Evolutionary conservation across 2,797 vertebrate genomes (phyloP).

Genomic region (Saguinus oedipus): DNA sequence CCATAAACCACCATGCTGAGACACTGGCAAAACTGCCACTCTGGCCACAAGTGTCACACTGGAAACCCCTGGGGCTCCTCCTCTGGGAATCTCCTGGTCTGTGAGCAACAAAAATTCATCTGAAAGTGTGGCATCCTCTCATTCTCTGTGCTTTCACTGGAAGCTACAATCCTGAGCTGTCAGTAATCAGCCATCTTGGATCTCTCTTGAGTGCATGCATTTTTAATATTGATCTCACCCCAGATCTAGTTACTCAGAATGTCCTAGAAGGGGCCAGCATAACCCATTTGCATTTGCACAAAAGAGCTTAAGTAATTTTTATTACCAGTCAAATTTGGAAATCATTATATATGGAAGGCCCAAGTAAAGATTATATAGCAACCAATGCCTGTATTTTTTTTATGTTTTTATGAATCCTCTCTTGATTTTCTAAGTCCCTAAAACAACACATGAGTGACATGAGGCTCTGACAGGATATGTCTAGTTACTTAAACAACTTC

Average conservation of each 20-base stretch:
- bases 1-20: no score
- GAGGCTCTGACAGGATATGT: not conserved
- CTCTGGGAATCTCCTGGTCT: no score
- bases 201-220: not conserved
- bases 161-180: no score
- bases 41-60: no score
- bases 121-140: no score
- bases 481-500: not conserved
- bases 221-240: not conserved
- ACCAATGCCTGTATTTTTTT: not conserved
- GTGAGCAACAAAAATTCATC: no score
- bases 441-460: not conserved
- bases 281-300: not conserved
- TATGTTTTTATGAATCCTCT: not conserved
- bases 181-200: no score
- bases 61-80: no score
- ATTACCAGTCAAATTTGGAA: not conserved
- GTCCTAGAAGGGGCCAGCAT: no score
- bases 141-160: no score
- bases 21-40: no score
- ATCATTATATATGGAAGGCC: not conserved
- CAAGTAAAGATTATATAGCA: not conserved
- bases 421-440: not conserved
- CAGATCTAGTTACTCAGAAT: not conserved
- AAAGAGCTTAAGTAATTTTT: not conserved